Conservation (phyloP, 37 sponge, comb jelly and placozoan genomes). For the Bolinopsis microptera region DNA sequence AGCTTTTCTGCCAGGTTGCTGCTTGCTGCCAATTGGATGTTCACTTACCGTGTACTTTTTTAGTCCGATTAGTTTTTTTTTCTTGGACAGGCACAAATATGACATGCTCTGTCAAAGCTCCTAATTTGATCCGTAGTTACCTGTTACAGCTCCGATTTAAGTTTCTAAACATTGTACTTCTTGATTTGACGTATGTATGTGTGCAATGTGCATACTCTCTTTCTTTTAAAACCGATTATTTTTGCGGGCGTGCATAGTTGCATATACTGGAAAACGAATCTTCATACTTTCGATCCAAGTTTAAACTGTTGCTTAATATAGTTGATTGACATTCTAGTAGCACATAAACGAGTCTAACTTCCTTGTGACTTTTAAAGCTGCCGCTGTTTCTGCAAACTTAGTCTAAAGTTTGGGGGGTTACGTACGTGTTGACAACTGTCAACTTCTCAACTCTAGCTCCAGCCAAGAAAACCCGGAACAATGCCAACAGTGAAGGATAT, state of each 20-base stretch:
- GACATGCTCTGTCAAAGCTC: neutral
- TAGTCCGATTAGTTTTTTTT: neutral
- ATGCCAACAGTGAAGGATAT: constrained; percentile 44
- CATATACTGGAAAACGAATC: neutral
- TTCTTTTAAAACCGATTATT: neutral
- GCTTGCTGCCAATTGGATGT: neutral
- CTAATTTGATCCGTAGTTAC: neutral
- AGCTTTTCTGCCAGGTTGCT: neutral
- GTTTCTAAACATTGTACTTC: too few relatives aligned
- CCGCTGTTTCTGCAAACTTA: neutral
- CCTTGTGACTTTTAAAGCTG: neutral
- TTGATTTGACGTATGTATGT: too few relatives aligned
- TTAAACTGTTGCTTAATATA: neutral
- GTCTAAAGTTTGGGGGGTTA: neutral
- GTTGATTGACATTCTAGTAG: too few relatives aligned
- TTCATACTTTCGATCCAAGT: neutral
- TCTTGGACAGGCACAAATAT: too few relatives aligned
- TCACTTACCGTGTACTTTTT: too few relatives aligned
- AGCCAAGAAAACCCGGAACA: neutral
- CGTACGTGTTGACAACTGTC: neutral
- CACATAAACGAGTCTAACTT: too few relatives aligned
- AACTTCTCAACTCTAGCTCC: neutral
- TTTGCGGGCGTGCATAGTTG: neutral
- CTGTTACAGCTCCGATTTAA: too few relatives aligned
- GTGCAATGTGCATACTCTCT: too few relatives aligned